Evolutionary conservation across 2,113 vertebrate genomes (phyloP), one percentile per base, ranked within the genome.

Genomic region (Phaetusa simplex): DNA sequence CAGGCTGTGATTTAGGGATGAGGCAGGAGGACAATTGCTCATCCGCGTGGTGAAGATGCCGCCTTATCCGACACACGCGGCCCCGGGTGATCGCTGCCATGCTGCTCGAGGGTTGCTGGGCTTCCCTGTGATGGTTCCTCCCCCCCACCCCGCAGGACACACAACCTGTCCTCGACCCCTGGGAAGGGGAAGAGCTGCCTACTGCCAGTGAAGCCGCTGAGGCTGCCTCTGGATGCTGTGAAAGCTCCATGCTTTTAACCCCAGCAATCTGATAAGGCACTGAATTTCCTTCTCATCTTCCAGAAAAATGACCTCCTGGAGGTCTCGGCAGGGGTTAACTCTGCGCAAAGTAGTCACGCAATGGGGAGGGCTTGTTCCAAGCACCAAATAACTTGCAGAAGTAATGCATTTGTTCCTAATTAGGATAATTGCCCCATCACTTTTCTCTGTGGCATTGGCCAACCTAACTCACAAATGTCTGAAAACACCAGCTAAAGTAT

Each of bases 331-430:
- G 93, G 95, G 92, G 97, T 97, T 96, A 97, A 95, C 86, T 91
- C 89, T 53, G 52, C 2, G 4, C 90, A 67, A 92, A 91, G 91
- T 11, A 94, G 94, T 97, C 93, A 97, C 42, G 80, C 85, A 95
- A 94, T 1, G 59, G 53, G 70, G 77, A 86, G 65, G 77, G 59
- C 85, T 94, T 26, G 45, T 96, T 96, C 94, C 94, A 96, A 92
- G 76, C 78, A 91, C 91, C 85, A 94, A 97, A 96, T 96, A 95
- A 93, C 94, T 98, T 92, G 76, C 95, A 98, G 95, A 86, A 97
- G 83, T 72, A 97, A 93, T 82, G 82, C 96, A 97, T 98, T 98
- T 98, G 96, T 97, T 96, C 93, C 71, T 94, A 88, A 96, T 98
- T 98, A 97, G 52, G 64, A 56, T 97, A 97, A 97, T 97, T 97